Percentiles rank a stretch among this genome's conserved stretches.
phyloP scores from a whole-genome alignment of 2,113 vertebrate species.

The Lota lota region DNA sequence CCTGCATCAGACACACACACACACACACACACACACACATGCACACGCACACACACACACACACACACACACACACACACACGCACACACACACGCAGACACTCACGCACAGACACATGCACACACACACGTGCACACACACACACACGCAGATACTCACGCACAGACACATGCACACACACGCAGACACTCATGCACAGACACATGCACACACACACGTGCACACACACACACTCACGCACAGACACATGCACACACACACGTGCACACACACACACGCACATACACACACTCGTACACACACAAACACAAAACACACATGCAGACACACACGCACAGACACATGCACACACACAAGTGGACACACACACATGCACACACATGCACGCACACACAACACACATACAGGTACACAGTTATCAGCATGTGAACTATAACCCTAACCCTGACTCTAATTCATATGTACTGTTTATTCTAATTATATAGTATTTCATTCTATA shows the following conservation, averaged over 20 bases:
- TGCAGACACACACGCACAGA: background rate
- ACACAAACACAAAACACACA: background rate
- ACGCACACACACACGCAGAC: too few species aligned
- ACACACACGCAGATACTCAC: too few species aligned
- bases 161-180: too few species aligned
- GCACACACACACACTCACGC: background rate
- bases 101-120: too few species aligned
- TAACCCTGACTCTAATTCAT: background rate
- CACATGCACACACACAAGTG: too few species aligned
- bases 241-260: background rate
- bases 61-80: too few species aligned
- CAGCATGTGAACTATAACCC: background rate
- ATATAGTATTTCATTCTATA: background rate
- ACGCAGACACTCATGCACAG: background rate
- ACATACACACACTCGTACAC: background rate
- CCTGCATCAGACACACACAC: conserved; percentile 65
- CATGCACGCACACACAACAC: background rate
- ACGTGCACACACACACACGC: background rate
- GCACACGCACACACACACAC: background rate
- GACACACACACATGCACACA: too few species aligned
- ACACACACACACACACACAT: conserved; percentile 1
- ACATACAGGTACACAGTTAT: background rate
- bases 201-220: background rate
- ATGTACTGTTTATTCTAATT: too few species aligned
- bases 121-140: too few species aligned